Evolutionary conservation across 1,140 invertebrate species (phyloP), one percentile per base, ranked within the genome.

Genomic region (Macrostomum lignano): DNA sequence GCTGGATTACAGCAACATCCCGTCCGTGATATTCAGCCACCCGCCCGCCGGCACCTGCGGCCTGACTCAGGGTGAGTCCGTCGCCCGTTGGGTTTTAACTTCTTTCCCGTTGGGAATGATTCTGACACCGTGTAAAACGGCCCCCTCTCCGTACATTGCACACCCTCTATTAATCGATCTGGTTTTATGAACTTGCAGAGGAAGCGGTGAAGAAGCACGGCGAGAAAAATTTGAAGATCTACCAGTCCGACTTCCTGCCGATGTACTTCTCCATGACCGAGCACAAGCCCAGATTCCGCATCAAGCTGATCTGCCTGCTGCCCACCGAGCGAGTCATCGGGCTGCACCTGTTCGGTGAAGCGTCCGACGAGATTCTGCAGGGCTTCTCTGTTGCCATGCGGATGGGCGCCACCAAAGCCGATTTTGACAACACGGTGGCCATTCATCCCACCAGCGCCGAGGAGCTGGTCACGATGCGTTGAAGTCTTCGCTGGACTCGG

Each of bases 351-450:
- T 42, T 67, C 11, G 65, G 65, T 15, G 47, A 47, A 33, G 61
- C 53, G 14, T 48, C 47, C 37, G 66, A 67, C 48, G 65, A 67
- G 43, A 66, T 67, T 43, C 46, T 67, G 14, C 65, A 65, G 42
- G 65, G 65, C 3, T 67, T 67, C 40, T 57, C 60, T 15, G 65
- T 67, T 2, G 65, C 65, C 13, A 49, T 67, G 6, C 62, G 62
- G 36, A 65, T 67, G 61, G 66, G 65, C 4, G 64, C 63, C 10
- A 65, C 65, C 0, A 66, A 67, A 41, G 46, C 45, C 20, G 49
- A 67, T 28, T 66, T 67, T 47, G 66, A 67, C 40, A 44, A 60
- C 1, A 63, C 61, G 13, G 58, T 67, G 5, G 65, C 65, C 13
- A 67, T 67, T 33, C 66, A 67, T 46, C 66, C 65, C 3, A 67